A percentile compares a stretch with the other conserved stretches of the same genome.
These are phyloP conservation scores for Gambusia yucatana DNA, from an alignment of 2,797 vertebrate genomes.

Conservation along the genomic window DNA sequence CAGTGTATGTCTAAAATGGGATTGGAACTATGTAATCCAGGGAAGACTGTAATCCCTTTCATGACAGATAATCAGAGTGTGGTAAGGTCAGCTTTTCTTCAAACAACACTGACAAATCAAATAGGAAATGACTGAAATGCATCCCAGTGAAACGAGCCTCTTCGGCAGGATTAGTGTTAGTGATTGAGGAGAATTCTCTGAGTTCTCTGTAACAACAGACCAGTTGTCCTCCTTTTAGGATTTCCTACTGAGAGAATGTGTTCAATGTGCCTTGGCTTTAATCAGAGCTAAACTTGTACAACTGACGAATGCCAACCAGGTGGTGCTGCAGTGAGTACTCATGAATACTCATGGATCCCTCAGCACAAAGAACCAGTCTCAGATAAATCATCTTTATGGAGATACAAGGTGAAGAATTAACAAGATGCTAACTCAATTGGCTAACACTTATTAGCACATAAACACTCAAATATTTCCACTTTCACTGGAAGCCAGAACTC, in stretches of 20 bases:
- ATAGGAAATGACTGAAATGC: background rate
- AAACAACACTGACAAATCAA: background rate
- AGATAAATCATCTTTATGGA: background rate
- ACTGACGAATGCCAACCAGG: background rate
- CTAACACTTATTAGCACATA: background rate
- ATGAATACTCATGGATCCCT: background rate
- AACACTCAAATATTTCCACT: background rate
- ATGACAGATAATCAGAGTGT: background rate
- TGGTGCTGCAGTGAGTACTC: background rate
- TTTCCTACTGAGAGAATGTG: background rate
- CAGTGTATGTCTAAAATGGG: background rate
- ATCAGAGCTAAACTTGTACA: background rate
- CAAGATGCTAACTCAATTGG: background rate
- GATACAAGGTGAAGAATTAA: background rate
- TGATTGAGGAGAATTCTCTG: background rate
- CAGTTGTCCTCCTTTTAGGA: background rate
- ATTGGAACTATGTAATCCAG: background rate
- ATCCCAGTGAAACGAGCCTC: background rate
- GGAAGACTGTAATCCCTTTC: background rate
- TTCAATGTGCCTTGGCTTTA: background rate
- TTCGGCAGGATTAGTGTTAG: background rate
- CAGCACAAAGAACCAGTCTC: background rate
- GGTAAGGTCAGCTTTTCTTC: background rate
- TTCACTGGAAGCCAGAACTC: background rate
- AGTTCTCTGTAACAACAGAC: background rate